These are phyloP conservation scores for Lysandra bellargus DNA, from an alignment of 2,888 invertebrate genomes.

Conservation along the genomic window DNA sequence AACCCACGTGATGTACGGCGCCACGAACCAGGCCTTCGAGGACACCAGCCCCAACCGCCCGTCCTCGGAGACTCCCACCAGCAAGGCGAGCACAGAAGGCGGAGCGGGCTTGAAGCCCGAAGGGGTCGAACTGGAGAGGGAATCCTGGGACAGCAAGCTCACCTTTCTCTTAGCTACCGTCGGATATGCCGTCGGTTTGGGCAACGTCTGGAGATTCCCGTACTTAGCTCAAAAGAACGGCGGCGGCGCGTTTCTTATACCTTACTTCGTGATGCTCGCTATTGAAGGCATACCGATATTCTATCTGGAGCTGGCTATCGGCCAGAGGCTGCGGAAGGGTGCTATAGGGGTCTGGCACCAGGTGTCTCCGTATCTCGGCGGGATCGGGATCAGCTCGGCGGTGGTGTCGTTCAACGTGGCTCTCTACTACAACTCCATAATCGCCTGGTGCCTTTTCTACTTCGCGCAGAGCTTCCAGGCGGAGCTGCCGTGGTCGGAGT, in stretches of 20 bases:
- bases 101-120: conserved; percentile 84
- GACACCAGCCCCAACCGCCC: conserved; percentile 72
- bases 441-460: conserved; percentile 98
- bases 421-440: conserved; percentile 98
- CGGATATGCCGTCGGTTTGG: conserved; percentile 95
- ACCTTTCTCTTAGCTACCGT: conserved; percentile 96
- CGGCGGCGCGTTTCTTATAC: conserved; percentile 97
- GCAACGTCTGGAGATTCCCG: conserved; percentile 97
- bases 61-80: conserved; percentile 72
- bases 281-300: conserved; percentile 98
- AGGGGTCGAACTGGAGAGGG: conserved; percentile 87
- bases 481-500: conserved; percentile 94
- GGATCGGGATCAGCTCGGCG: conserved; percentile 95
- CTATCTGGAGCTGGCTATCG: conserved; percentile 96
- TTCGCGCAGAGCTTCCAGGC: conserved; percentile 96
- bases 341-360: conserved; percentile 98
- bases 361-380: conserved; percentile 92
- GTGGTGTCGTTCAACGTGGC: conserved; percentile 98
- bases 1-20: conserved; percentile 86
- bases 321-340: conserved; percentile 94
- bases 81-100: conserved; percentile 83
- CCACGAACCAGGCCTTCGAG: conserved; percentile 91
- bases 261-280: conserved; percentile 96
- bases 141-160: conserved; percentile 96
- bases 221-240: conserved; percentile 97